Conservation (phyloP, 2,888 invertebrate species). For the Drepanosiphum platanoidis region DNA sequence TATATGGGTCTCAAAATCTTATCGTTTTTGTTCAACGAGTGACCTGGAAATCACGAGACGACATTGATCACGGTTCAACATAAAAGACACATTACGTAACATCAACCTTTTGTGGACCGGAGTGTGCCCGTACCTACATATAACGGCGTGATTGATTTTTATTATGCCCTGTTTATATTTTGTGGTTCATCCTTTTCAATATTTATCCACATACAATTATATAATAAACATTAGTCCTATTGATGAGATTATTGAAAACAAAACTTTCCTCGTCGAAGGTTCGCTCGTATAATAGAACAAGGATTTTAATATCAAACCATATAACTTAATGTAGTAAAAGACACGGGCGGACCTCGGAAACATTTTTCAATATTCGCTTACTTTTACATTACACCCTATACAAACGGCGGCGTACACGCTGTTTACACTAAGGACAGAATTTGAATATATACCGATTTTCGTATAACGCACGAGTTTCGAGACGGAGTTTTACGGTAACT, state of each 20-base stretch:
- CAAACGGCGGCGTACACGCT: background rate
- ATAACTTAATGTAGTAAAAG: conserved; percentile 21
- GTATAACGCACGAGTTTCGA: too few relatives aligned
- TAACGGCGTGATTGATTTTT: conserved; percentile 27
- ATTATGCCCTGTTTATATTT: conserved; percentile 4
- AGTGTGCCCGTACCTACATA: background rate
- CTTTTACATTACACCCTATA: background rate
- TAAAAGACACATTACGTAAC: conserved; percentile 33
- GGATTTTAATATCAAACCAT: conserved; percentile 33
- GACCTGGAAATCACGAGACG: conserved; percentile 28
- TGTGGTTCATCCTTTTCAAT: conserved; percentile 37
- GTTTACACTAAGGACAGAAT: background rate
- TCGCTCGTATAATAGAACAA: conserved; percentile 34
- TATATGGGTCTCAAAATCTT: background rate
- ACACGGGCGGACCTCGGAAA: conserved; percentile 22
- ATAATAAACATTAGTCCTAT: background rate
- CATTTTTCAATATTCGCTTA: conserved; percentile 24
- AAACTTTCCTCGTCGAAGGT: conserved; percentile 19
- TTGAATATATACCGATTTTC: too few relatives aligned
- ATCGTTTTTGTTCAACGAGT: conserved; percentile 9
- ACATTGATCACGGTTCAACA: conserved; percentile 6
- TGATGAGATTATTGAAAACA: background rate
- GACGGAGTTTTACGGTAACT: too few relatives aligned
- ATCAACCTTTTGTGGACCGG: conserved; percentile 27
- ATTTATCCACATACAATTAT: conserved; percentile 9